Base-by-base conservation (phyloP, 1,140 invertebrate species). In the Agrilus planipennis region DNA sequence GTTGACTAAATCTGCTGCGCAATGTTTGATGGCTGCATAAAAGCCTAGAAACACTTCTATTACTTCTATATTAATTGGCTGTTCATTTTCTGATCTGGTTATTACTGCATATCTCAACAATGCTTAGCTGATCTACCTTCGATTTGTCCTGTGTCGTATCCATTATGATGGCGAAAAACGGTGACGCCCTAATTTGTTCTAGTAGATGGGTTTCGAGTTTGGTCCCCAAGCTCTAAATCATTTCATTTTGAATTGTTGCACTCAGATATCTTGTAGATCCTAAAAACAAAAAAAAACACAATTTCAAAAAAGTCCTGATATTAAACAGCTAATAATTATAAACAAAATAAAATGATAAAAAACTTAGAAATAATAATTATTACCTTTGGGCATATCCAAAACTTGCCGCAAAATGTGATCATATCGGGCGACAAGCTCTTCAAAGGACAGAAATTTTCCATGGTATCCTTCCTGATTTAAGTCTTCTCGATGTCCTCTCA, bases 111-210 rank as follows among this genome's bases (percentile, higher is more conserved):
- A 12, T 9, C 7, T 27, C 23, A 27, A 27, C 23, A 27, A 27
- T 27, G 23, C 23, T 27, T 27, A 27, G 12, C 23, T 27, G 23
- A 12, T 27, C 23, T 12, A 9, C 12, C 12, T 27, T 27, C 12
- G 23, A 9, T 38, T 27, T 49, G 32, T 55, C 51, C 43, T 57
- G 52, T 29, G 51, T 53, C 30, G 46, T 53, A 45, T 58, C 54
- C 46, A 55, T 49, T 41, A 57, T 52, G 15, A 53, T 49, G 7
- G 53, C 42, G 19, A 54, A 51, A 18, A 49, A 53, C 46, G 34
- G 47, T 49, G 19, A 50, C 44, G 19, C 39, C 39, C 34, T 52
- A 47, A 43, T 55, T 51, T 37, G 44, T 39, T 40, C 39, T 42
- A 37, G 47, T 39, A 46, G 41, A 42, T 44, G 39, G 5, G 49